A percentile compares a stretch with the other conserved stretches of the same genome.
Evolutionary conservation across 1,140 invertebrate genomes (phyloP).

Genomic region (Drosophila equinoxialis): DNA sequence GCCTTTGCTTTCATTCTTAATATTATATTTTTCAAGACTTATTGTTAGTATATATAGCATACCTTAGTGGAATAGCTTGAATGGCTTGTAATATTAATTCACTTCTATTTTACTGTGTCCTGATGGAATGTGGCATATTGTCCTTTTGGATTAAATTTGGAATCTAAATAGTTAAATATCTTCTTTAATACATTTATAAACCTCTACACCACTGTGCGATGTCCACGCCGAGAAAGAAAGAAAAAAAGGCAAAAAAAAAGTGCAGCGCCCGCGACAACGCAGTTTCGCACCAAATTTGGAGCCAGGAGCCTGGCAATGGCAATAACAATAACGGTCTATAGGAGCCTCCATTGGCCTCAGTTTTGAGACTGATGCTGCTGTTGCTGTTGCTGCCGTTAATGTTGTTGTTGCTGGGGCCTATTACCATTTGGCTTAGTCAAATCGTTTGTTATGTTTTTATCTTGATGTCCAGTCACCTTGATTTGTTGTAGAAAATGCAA

Average conservation of each 20-base stretch:
- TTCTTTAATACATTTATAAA: neutral
- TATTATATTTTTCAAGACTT: no score
- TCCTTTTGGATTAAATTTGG: neutral
- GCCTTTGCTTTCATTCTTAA: no score
- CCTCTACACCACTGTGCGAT: slow-evolving; percentile 46
- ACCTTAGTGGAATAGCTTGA: no score
- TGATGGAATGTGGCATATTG: no score
- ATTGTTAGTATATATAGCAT: no score
- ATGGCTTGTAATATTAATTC: no score
- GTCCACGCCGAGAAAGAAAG: slow-evolving; percentile 29
- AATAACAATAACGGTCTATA: slow-evolving; percentile 74
- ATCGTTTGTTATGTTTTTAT: slow-evolving; percentile 82
- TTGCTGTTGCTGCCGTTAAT: slow-evolving; percentile 28
- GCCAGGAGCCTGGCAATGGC: slow-evolving; percentile 63
- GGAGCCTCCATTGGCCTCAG: slow-evolving; percentile 15
- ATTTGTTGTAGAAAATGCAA: slow-evolving; percentile 81
- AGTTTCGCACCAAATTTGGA: slow-evolving; percentile 81
- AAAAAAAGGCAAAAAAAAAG: slow-evolving; percentile 23
- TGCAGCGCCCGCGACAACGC: slow-evolving; percentile 58
- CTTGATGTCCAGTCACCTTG: slow-evolving; percentile 82
- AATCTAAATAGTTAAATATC: neutral
- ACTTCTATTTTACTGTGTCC: no score
- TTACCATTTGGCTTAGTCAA: slow-evolving; percentile 80
- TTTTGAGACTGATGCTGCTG: slow-evolving; percentile 36
- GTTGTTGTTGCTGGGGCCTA: slow-evolving; percentile 59